Evolutionary conservation across 1,140 invertebrate genomes (phyloP), one percentile per base, ranked within the genome.

Genomic region (Pseudomyrmex sp.): DNA sequence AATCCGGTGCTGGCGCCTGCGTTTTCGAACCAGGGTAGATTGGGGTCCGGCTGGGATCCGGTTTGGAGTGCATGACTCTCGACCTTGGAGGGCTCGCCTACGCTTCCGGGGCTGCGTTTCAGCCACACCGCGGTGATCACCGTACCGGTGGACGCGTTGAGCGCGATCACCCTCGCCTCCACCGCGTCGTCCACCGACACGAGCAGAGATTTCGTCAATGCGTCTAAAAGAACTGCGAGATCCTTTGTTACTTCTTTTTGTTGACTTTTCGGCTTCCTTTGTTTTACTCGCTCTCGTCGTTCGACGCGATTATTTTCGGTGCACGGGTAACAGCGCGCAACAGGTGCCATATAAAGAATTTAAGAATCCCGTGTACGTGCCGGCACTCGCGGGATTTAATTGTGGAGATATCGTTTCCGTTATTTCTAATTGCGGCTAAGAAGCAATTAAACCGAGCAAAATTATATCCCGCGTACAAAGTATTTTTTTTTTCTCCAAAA

Each of bases 101-200:
- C 89, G 74, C 94, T 94, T 26, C 92, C 85, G n/a, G 92, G 92
- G 82, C 92, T 93, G 58, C 95, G 94, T 63, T 95, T 94, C 94
- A 96, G 95, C 95, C 95, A 96, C 0, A 95, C 95, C 69, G 95
- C 94, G 44, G 94, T 95, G 44, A 95, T 93, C 2, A 96, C 92
- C 4, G 93, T 91, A 2, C 95, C 95, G 58, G 95, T 96, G 20
- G 95, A 94, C n/a, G 95, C 92, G 88, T 96, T 96, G 58, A 96
- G 92, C 23, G 95, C 95, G 76, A 96, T 90, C 75, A 96, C 95
- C 66, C 96, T 92, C 65, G 96, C 94, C 44, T 95, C 95, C 2
- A 96, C 92, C 63, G 96, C 94, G 76, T 94, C 93, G 82, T 93
- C 90, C 87, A 96, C 95, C 44, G 95, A 95, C 12, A 95, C 84